Percentiles rank a stretch among this genome's conserved stretches.
These are phyloP conservation scores for Coracopsis vasa DNA, from an alignment of 2,113 vertebrate genomes.

Conservation along the genomic window DNA sequence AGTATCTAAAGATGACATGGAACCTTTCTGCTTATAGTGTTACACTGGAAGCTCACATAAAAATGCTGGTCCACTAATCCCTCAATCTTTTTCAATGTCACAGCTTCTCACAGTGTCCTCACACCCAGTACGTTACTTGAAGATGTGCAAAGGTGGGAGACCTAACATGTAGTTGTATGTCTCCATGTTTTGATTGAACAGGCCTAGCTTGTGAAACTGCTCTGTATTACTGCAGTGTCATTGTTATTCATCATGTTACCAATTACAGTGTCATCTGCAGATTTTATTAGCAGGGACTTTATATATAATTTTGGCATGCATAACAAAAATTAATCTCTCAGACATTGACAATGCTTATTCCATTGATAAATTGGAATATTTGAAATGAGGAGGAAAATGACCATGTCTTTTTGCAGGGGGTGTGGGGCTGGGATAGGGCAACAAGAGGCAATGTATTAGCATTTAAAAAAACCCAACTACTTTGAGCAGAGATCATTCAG, in stretches of 20 bases:
- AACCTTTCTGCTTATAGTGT: neutral
- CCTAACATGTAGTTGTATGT: neutral
- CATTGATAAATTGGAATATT: slow-evolving; percentile 14
- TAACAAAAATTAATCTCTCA: slow-evolving; percentile 6
- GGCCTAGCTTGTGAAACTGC: neutral
- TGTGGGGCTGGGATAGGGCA: neutral
- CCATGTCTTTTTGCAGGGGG: neutral
- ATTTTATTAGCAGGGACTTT: slow-evolving; percentile 39
- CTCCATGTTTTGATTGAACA: neutral
- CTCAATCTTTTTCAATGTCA: neutral
- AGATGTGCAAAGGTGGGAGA: neutral
- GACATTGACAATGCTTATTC: slow-evolving; percentile 30
- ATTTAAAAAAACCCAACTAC: slow-evolving; percentile 34
- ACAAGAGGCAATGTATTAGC: slow-evolving; percentile 26
- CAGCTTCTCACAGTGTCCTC: neutral
- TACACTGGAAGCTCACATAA: neutral
- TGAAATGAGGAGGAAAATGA: slow-evolving; percentile 8
- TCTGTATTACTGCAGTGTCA: neutral
- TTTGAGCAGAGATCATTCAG: slow-evolving; percentile 18
- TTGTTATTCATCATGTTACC: neutral
- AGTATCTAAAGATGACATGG: neutral
- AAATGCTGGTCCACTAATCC: neutral
- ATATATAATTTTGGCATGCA: neutral
- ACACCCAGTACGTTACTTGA: neutral
- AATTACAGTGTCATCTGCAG: slow-evolving; percentile 11